Base-by-base conservation (phyloP, 2,888 invertebrate genomes). In the Himalopsyche tibetana region DNA sequence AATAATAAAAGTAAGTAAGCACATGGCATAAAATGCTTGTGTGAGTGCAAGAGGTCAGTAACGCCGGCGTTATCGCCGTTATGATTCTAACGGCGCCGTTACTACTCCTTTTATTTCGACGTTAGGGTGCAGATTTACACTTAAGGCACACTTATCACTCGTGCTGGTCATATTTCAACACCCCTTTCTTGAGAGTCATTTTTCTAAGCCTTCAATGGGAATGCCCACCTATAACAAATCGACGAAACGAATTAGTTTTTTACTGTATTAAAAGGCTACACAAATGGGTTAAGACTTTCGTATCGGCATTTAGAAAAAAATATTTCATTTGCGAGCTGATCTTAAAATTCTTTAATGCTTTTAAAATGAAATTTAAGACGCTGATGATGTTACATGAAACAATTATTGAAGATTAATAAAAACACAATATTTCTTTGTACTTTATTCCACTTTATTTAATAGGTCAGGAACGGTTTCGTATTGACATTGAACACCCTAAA, bases 41-140 rank as follows among this genome's bases (percentile, higher is more conserved):
- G 19, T n/a, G 19, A 63, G 63, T 63, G 63, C 63, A 63, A 63
- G 63, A 63, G 63, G 63, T 63, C 63, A 63, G 63, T 63, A 63
- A 63, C 63, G 63, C 63, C 63, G 63, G 63, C 63, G 6, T 63
- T 63, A 63, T 63, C 63, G 63, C 63, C 63, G 28, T 63, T 63
- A 63, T n/a, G 63, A 63, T 63, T 63, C 19, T 63, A 63, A 63
- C 28, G 63, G 63, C 63, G 63, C 63, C 63, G 19, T 63, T 63
- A 63, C 63, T 19, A 11, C 28, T 63, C 19, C 63, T 63, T 51
- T 63, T 63, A 63, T 63, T 63, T 63, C 63, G n/a, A n/a, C 63
- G 19, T 28, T 28, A 63, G 63, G 28, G 63, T 19, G 63, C 19
- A 63, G 63, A 63, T 19, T 63, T 63, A 63, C 63, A 63, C 63